These are phyloP conservation scores for Zingel zingel DNA, from an alignment of 2,113 vertebrate species.

Conservation along the genomic window DNA sequence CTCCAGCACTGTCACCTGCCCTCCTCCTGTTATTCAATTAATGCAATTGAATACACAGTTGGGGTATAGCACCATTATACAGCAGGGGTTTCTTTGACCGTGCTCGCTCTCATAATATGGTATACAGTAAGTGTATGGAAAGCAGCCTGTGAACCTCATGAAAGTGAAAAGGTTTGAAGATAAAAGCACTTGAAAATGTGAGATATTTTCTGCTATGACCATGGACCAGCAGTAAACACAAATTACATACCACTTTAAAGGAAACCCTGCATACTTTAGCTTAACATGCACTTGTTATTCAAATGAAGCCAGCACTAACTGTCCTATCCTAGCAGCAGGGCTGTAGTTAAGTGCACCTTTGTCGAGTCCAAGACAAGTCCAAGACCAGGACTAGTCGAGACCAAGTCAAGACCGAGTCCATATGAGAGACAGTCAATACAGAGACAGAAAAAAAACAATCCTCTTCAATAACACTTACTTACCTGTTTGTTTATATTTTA, in stretches of 20 bases:
- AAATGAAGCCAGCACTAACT: constrained; percentile 23
- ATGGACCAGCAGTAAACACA: constrained; percentile 15
- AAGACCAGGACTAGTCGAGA: too few species aligned
- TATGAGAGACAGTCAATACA: too few species aligned
- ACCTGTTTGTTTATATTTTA: too few species aligned
- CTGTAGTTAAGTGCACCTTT: too few species aligned
- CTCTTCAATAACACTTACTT: too few species aligned
- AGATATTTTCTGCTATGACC: constrained; percentile 38
- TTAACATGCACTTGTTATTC: constrained; percentile 30
- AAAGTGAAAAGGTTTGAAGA: constrained; percentile 55
- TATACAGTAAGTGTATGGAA: constrained; percentile 35
- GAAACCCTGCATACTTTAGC: constrained; percentile 13
- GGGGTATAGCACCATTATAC: constrained; percentile 49
- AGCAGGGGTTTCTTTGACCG: constrained; percentile 50
- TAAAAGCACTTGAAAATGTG: constrained; percentile 58
- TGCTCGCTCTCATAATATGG: constrained; percentile 32
- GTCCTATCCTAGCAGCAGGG: too few species aligned
- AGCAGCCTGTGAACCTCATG: constrained; percentile 49
- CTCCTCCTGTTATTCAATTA: constrained; percentile 77
- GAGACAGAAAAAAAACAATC: too few species aligned
- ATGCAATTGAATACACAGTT: constrained; percentile 73
- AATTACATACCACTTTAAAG: constrained; percentile 27
- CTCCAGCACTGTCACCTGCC: constrained; percentile 75
- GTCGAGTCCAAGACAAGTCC: too few species aligned
- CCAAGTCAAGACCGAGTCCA: too few species aligned